A percentile compares a stretch with the other conserved stretches of the same genome.
Conservation (phyloP, 2,797 vertebrate genomes). For the Scolopax bukidnonensis region DNA sequence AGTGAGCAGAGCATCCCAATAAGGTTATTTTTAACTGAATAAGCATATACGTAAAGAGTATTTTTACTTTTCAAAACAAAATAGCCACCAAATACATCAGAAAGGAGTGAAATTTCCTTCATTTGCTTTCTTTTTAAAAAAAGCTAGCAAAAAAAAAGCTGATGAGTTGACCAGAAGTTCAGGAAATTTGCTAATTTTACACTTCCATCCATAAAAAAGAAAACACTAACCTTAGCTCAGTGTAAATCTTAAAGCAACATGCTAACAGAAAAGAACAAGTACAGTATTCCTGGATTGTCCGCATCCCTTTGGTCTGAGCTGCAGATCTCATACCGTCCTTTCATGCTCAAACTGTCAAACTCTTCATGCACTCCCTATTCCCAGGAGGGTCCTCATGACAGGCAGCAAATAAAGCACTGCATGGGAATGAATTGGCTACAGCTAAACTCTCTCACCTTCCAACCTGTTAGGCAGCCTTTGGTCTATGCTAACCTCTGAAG, state of each 20-base stretch:
- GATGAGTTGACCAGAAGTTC: not conserved
- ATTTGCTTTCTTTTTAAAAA: not conserved
- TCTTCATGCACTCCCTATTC: not conserved
- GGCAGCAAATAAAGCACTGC: not conserved
- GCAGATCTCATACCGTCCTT: not conserved
- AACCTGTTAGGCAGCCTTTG: not conserved
- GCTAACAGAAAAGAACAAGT: not conserved
- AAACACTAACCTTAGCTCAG: not conserved
- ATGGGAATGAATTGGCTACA: accelerated
- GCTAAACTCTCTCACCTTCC: not conserved
- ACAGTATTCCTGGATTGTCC: not conserved
- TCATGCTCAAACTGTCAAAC: not conserved
- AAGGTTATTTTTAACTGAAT: not conserved
- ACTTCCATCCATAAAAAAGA: not conserved
- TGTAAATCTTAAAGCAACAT: not conserved
- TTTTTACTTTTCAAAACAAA: not conserved
- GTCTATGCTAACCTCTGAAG: not conserved
- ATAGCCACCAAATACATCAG: not conserved
- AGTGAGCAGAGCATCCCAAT: not conserved
- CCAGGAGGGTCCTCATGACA: not conserved
- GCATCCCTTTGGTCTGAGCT: not conserved
- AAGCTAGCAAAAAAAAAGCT: not conserved
- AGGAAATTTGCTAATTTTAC: not conserved
- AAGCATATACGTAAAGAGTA: not conserved
- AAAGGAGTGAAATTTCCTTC: not conserved